Evolutionary conservation across 2,797 vertebrate species (phyloP), one percentile per base, ranked within the genome.

Genomic region (Myotis daubentonii): DNA sequence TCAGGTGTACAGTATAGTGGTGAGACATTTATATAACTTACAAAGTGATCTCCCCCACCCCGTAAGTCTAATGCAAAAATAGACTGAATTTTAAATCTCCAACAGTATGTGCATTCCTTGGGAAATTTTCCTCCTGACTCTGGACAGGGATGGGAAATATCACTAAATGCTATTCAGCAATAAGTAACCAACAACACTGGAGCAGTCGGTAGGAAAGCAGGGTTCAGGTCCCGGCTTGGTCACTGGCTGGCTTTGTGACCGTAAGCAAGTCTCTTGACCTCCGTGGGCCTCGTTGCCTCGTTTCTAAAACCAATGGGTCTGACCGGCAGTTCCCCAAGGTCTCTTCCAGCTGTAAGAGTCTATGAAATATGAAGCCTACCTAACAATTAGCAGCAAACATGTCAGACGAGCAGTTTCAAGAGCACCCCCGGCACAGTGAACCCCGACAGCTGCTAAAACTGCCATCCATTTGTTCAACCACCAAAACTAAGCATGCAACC

Each of bases 381-480:
- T 90, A 91, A 95, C 97, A 95, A 95, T 8, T 81, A 90, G 68
- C 95, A 94, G 94, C 79, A 57, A 95, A 84, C 5, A 1, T 51
- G 92, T 92, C 76, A 94, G 89, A 96, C 60, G 82, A 91, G 80
- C 96, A 93, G 74, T 91, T 93, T 94, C 87, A 97, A 97, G 90
- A 41, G 3, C 4, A 95, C 80, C 79, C 38, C 89, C 93, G 85
- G 88, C 95, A 74, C 51, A 97, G 89, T 94, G 97, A 98, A 97
- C 96, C 97, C 95, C 91, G 92, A 96, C 97, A 98, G 97, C 97
- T 98, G 97, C 97, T 96, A 0, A 87, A 97, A 95, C 25, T n/a
- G 13, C 60, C 76, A 47, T 94, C 60, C 91, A 93, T 94, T 94
- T 97, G 96, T 92, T 94, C 93, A 86, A 91, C 93, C 93, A 91